phyloP scores from a whole-genome alignment of 2,113 vertebrate genomes.

The Phyllostomus discolor region DNA sequence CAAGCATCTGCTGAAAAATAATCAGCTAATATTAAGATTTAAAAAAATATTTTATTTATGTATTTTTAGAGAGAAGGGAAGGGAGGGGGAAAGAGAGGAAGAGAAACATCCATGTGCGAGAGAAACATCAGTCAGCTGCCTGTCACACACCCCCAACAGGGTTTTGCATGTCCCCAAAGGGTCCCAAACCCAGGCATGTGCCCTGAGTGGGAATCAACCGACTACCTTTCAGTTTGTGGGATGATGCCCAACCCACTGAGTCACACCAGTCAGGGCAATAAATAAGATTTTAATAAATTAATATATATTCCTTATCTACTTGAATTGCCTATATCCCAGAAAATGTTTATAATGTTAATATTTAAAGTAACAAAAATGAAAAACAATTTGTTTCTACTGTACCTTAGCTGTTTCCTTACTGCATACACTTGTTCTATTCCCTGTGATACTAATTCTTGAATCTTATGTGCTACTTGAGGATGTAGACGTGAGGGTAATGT shows the following conservation, averaged over 20 bases:
- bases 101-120: too few relatives aligned
- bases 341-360: constrained; percentile 5
- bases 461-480: constrained; percentile 88
- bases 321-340: background rate
- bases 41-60: too few relatives aligned
- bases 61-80: too few relatives aligned
- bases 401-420: constrained; percentile 91
- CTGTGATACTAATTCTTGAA: constrained; percentile 86
- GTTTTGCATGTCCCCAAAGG: too few relatives aligned
- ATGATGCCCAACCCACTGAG: too few relatives aligned
- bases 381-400: constrained; percentile 36
- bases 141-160: too few relatives aligned
- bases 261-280: too few relatives aligned
- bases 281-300: background rate
- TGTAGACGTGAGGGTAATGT: constrained; percentile 85
- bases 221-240: too few relatives aligned
- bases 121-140: too few relatives aligned
- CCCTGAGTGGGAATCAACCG: too few relatives aligned
- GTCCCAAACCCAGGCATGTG: too few relatives aligned
- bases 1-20: constrained; percentile 14
- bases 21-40: background rate
- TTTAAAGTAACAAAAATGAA: constrained; percentile 36
- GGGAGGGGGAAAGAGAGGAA: too few relatives aligned
- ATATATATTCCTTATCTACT: background rate
- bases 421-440: constrained; percentile 87